Evolutionary conservation across 2,113 vertebrate species (phyloP), one percentile per base, ranked within the genome.

Genomic region (Oostethus manadensis): DNA sequence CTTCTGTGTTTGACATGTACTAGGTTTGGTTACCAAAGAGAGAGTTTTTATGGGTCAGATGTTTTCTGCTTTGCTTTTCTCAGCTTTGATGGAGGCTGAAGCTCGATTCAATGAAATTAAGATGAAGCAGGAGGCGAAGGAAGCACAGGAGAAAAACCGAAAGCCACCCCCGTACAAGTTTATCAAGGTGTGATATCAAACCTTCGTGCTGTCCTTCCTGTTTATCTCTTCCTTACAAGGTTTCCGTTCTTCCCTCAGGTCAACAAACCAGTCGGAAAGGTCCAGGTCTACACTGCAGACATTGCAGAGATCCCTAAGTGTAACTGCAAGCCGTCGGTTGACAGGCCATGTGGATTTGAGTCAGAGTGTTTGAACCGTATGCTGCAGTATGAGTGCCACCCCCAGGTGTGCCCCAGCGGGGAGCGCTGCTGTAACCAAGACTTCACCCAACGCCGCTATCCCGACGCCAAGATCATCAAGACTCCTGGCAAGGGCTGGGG

Each of bases 331-430:
- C 93, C 92, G 10, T 87, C 92, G 0, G 95, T 93, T 7, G 94
- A 99, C 62, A 89, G 91, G 57, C 96, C 97, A 0, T 99, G 97
- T 8, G 93, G 96, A 63, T 92, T 89, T 2, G 97, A 99, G 58
- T 98, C 96, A 0, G 94, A 99, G 87, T 99, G 97, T 66, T 86
- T 99, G 14, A 99, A 99, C 80, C 89, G 96, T 56, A 98, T 99
- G 96, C 84, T 99, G 66, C 93, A 97, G 92, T 99, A 97, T 11
- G 96, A 99, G 86, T 99, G 97, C 81, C 96, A 99, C 73, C 94
- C 97, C 0, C 93, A 98, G 76, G 94, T 98, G 4, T 99, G 97
- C 53, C 97, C 94, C 0, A 95, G 90, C 0, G 94, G 93, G 0
- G 90, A 85, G 23, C 87, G 78, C 43, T 99, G 97, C 89, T 95